Conservation (phyloP, 2,888 invertebrate genomes). For the Agelastica alni region DNA sequence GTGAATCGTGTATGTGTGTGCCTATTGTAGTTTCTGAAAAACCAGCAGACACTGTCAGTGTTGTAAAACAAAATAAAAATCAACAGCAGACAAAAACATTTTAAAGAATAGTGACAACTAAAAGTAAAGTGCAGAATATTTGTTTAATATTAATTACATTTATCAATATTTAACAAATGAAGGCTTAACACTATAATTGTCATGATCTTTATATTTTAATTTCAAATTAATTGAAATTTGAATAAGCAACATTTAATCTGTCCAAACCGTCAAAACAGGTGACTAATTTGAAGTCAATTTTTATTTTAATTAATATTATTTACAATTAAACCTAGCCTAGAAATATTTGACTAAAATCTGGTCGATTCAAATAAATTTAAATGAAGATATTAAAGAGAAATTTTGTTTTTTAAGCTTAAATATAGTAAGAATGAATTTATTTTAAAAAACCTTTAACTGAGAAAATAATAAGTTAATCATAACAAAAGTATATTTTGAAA, state of each 20-base stretch:
- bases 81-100: constrained; percentile 23
- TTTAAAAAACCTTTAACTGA: too few relatives aligned
- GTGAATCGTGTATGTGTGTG: background rate
- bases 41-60: constrained; percentile 6
- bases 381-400: too few relatives aligned
- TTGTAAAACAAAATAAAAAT: constrained; percentile 32
- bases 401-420: too few relatives aligned
- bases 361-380: too few relatives aligned
- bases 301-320: too few relatives aligned
- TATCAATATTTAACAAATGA: constrained; percentile 41
- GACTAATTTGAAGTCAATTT: constrained; percentile 13
- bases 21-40: constrained; percentile 23
- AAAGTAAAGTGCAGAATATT: constrained; percentile 43
- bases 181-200: constrained; percentile 59
- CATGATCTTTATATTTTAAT: constrained; percentile 54
- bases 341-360: too few relatives aligned
- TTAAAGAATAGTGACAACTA: constrained; percentile 37
- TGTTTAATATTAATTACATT: constrained; percentile 38
- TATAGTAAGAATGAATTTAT: too few relatives aligned
- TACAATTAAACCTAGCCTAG: too few relatives aligned
- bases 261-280: constrained; percentile 34
- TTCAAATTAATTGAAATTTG: constrained; percentile 21
- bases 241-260: constrained; percentile 38
- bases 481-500: too few relatives aligned
- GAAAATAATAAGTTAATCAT: too few relatives aligned